Conservation (phyloP, 2,888 invertebrate species). For the Dendrolimus pini region DNA sequence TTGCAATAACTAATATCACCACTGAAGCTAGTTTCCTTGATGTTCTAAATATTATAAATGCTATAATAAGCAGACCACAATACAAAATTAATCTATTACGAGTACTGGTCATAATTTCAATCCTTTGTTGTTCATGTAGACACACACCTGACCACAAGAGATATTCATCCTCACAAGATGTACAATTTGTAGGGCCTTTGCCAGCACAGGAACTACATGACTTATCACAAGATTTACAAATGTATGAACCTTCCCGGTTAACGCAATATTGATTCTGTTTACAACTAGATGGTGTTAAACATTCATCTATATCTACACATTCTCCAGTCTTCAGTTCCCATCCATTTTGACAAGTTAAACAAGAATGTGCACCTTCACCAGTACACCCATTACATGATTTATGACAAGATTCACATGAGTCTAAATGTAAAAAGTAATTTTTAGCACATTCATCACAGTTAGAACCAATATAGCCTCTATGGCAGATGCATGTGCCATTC, state of each 20-base stretch:
- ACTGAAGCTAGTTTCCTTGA: slow-evolving; percentile 35
- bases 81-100: slow-evolving; percentile 37
- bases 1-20: slow-evolving; percentile 30
- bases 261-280: slow-evolving; percentile 86
- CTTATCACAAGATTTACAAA: slow-evolving; percentile 87
- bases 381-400: slow-evolving; percentile 86
- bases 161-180: slow-evolving; percentile 78
- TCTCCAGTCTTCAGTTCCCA: slow-evolving; percentile 83
- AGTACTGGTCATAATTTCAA: slow-evolving; percentile 31
- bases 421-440: slow-evolving; percentile 81
- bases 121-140: slow-evolving; percentile 34
- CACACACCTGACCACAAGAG: slow-evolving; percentile 50
- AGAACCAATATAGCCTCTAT: slow-evolving; percentile 85
- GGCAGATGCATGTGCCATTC: slow-evolving; percentile 92
- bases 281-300: slow-evolving; percentile 73
- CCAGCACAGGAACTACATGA: slow-evolving; percentile 90
- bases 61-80: slow-evolving; percentile 36
- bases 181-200: slow-evolving; percentile 91
- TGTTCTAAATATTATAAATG: slow-evolving; percentile 31
- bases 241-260: slow-evolving; percentile 89
- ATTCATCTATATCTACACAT: slow-evolving; percentile 92
- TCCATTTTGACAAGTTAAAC: slow-evolving; percentile 77
- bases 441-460: slow-evolving; percentile 85
- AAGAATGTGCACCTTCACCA: slow-evolving; percentile 80
- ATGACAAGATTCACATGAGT: slow-evolving; percentile 86